Evolutionary conservation across 1,140 invertebrate genomes (phyloP).

Genomic region (Tetramorium alpestre): DNA sequence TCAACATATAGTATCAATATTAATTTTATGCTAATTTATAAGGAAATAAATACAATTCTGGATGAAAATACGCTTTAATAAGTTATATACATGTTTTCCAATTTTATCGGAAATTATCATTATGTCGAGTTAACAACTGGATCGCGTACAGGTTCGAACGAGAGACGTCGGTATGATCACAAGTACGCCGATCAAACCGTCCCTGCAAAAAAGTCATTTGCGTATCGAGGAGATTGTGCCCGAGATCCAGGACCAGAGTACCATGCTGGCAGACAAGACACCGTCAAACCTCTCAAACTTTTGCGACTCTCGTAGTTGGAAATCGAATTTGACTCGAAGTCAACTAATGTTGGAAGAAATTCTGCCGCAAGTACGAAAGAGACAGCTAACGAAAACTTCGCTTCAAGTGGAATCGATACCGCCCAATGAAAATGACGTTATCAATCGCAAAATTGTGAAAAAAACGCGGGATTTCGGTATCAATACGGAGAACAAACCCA

Average conservation of each 20-base stretch:
- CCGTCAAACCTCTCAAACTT: slow-evolving; percentile 34
- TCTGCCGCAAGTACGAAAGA: slow-evolving; percentile 49
- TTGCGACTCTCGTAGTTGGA: slow-evolving; percentile 47
- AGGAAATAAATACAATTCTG: neutral
- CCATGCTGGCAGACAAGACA: neutral
- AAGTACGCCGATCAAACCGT: slow-evolving; percentile 75
- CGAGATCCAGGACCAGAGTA: slow-evolving; percentile 54
- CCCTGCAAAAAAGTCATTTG: slow-evolving; percentile 56
- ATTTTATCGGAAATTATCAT: neutral
- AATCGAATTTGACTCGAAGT: slow-evolving; percentile 45
- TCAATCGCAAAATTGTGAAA: neutral
- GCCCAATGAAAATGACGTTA: slow-evolving; percentile 30
- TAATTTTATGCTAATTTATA: neutral
- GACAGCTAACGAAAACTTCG: slow-evolving; percentile 52
- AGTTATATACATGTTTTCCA: neutral
- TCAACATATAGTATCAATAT: neutral
- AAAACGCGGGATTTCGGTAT: slow-evolving; percentile 67
- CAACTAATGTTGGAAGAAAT: slow-evolving; percentile 56
- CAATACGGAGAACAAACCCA: slow-evolving; percentile 64
- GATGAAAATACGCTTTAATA: neutral
- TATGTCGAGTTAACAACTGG: neutral
- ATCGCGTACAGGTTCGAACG: slow-evolving; percentile 64
- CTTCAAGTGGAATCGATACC: slow-evolving; percentile 67
- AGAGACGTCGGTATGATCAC: slow-evolving; percentile 80
- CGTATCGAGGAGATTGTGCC: slow-evolving; percentile 69